Percentiles rank a stretch among this genome's conserved stretches.
phyloP scores from a whole-genome alignment of 2,888 invertebrate genomes.

The Cactoblastis cactorum region DNA sequence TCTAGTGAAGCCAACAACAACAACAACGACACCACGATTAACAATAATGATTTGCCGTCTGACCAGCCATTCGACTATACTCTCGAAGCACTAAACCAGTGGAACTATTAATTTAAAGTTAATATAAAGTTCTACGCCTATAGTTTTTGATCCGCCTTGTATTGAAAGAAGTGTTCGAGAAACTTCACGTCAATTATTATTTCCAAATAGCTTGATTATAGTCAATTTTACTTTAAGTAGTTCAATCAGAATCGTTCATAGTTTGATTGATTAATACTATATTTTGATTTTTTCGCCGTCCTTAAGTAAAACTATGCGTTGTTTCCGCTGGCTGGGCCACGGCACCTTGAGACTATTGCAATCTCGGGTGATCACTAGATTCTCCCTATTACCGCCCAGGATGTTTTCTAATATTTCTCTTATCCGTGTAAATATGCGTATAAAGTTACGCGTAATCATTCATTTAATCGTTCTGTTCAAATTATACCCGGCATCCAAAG shows the following conservation, averaged over 20 bases:
- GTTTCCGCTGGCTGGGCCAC: not conserved
- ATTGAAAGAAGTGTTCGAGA: no score
- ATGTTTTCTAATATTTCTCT: not conserved
- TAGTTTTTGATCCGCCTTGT: not conserved
- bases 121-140: not conserved
- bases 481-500: no score
- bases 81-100: not conserved
- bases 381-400: not conserved
- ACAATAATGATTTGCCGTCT: not conserved
- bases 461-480: no score
- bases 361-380: not conserved
- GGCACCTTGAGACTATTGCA: not conserved
- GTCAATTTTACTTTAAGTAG: no score
- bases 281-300: no score
- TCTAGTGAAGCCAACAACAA: not conserved
- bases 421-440: not conserved
- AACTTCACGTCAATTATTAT: not conserved
- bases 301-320: not conserved
- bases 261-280: not conserved
- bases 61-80: not conserved
- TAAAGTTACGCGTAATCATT: not conserved
- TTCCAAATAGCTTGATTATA: no score
- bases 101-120: not conserved
- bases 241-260: not conserved
- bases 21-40: not conserved